Evolutionary conservation across 2,888 invertebrate genomes (phyloP), one percentile per base, ranked within the genome.

Genomic region (Eupithecia inturbata): DNA sequence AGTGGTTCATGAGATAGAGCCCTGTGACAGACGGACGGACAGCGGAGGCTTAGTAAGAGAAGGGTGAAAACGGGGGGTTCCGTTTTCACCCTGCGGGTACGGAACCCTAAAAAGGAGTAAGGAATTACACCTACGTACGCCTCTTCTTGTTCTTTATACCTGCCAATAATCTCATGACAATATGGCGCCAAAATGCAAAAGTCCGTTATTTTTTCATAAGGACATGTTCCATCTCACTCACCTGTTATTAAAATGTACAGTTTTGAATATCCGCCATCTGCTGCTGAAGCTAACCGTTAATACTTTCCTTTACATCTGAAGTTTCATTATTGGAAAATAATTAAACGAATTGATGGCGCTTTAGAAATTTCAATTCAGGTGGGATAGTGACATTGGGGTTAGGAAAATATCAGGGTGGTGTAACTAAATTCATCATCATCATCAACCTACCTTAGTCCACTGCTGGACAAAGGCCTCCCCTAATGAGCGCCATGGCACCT

Each of bases 261-360:
- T 82, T 85, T 83, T 82, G 86, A 83, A 86, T 85, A 85, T 83
- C 71, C 77, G 70, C 72, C 85, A 83, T 81, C 84, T 85, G 84
- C 77, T 74, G 76, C 74, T 75, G 85, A 84, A 84, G 76, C n/a
- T 74, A 67, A 45, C 64, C 60, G 57, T 72, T 41, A 69, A 70
- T 33, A 36, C 31, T 73, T 60, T 41, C 62, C 67, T 62, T 53
- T 62, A 22, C 26, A 14, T 57, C 26, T 22, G 26, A 5, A 39
- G 22, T 67, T 71, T 60, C 12, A 49, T 49, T 49, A 63, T 68
- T 33, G 33, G 12, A 73, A 60, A 69, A 62, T 68, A 68, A 68
- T 57, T 68, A 57, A n/a, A 22, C 4, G 36, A 68, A 68, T 22
- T 64, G 16, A 62, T 62, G 60, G 60, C 28, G 60, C 28, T 62